Evolutionary conservation across 2,113 vertebrate genomes (phyloP).

Genomic region (Panthera tigris): DNA sequence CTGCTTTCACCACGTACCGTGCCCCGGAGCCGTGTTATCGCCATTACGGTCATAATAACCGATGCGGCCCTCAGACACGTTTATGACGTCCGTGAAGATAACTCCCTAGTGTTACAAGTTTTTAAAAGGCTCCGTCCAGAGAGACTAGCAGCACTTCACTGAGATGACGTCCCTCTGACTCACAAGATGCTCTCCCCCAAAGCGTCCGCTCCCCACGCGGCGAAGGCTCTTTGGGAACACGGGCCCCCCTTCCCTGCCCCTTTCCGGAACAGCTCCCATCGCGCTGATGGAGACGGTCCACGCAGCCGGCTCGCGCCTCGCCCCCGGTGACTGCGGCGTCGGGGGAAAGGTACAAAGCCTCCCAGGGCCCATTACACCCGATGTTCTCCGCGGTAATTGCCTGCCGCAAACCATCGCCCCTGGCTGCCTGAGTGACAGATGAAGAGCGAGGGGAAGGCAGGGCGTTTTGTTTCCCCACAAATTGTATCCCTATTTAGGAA

Average conservation of each 20-base stretch:
- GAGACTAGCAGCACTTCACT: not conserved
- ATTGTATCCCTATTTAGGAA: not conserved
- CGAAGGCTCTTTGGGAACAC: not conserved
- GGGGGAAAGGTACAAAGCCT: not conserved
- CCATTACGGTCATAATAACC: not conserved
- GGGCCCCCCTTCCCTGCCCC: not conserved
- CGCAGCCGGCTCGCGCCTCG: fast-evolving
- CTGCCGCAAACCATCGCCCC: not conserved
- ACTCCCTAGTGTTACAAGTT: not conserved
- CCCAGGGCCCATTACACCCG: not conserved
- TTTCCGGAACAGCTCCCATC: not conserved
- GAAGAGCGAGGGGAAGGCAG: not conserved
- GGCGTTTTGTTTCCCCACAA: not conserved
- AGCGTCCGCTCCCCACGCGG: fast-evolving
- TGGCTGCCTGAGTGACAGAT: not conserved
- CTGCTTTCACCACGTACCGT: not conserved
- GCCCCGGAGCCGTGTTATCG: not conserved
- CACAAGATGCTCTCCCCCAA: not conserved
- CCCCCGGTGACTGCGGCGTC: fast-evolving
- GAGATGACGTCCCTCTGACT: not conserved
- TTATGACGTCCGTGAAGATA: not conserved
- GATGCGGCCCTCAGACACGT: not conserved
- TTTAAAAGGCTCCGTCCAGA: not conserved
- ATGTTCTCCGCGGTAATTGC: not conserved
- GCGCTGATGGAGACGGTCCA: not conserved